Base-by-base conservation (phyloP, 2,888 invertebrate genomes). In the Strigamia crassipes region DNA sequence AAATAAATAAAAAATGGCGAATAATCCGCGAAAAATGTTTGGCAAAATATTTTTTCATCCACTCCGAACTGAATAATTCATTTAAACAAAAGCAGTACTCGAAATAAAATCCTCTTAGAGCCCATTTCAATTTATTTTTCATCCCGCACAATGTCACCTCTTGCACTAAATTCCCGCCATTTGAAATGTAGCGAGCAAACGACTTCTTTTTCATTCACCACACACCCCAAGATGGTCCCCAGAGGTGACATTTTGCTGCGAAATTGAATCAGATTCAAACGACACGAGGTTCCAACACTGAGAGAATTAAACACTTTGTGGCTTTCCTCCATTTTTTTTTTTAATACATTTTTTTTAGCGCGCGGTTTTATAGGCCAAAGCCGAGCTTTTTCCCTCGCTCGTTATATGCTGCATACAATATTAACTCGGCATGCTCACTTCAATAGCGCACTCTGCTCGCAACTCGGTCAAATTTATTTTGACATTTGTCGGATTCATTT, bases 401-500 rank as follows among this genome's bases (percentile, higher is more conserved):
- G 73, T 73, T 73, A 73, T 73, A 73, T 73, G 73, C 81, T 81
- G 81, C 81, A 81, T 81, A 81, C 81, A 81, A 61, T 81, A 81
- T 81, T 81, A 81, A 81, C 66, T 81, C 81, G 41, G 73, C 81
- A 34, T 81, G 81, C 81, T 81, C 66, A 81, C 81, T 81, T 66
- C 81, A 81, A 81, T 81, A 66, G 66, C 81, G 61, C 66, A 56
- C 66, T 66, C 34, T 81, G 81, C 81, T 15, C 78, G 80, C 81
- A 81, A 31, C 80, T 34, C 66, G 81, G 61, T 31, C 42, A 81
- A 81, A 81, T 81, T 81, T 81, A 81, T 81, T 81, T 81, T 81
- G 81, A 81, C 81, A 81, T 81, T 81, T 81, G 81, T 81, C 81
- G 66, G 81, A 81, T 81, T 81, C 81, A 81, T 81, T 81, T 81